Evolutionary conservation across 2,888 invertebrate genomes (phyloP).

Genomic region (Brachyptera risi): DNA sequence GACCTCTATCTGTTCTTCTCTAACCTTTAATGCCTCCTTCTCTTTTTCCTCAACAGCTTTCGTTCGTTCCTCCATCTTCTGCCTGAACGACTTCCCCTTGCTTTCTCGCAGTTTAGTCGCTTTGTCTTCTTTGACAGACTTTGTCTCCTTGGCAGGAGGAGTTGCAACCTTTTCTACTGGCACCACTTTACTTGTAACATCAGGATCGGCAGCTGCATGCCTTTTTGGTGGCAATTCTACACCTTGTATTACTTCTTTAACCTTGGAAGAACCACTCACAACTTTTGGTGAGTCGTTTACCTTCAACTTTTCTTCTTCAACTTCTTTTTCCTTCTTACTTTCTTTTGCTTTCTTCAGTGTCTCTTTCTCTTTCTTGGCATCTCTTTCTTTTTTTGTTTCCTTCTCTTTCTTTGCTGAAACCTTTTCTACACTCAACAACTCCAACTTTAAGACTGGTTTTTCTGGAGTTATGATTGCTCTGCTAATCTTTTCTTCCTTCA

Average conservation of each 20-base stretch:
- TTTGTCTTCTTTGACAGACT: slow-evolving; percentile 16
- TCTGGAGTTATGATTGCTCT: neutral
- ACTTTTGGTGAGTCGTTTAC: neutral
- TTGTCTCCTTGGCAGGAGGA: slow-evolving; percentile 13
- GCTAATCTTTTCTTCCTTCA: slow-evolving; percentile 6
- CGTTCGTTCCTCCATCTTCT: slow-evolving; percentile 43
- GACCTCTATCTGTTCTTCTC: slow-evolving; percentile 45
- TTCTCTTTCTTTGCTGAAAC: slow-evolving; percentile 37
- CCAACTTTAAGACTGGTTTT: slow-evolving; percentile 19
- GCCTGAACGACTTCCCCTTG: slow-evolving; percentile 52
- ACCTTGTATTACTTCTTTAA: neutral
- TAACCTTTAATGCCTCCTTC: slow-evolving; percentile 41
- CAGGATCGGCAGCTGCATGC: neutral
- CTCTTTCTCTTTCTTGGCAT: neutral
- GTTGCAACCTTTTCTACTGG: neutral
- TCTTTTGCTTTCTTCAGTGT: slow-evolving; percentile 32
- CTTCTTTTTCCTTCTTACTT: neutral
- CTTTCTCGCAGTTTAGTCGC: slow-evolving; percentile 40
- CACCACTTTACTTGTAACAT: neutral
- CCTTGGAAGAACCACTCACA: neutral
- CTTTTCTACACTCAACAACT: slow-evolving; percentile 35
- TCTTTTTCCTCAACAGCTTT: slow-evolving; percentile 34
- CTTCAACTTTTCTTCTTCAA: slow-evolving; percentile 11
- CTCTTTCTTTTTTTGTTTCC: slow-evolving; percentile 32
- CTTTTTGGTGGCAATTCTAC: neutral